Evolutionary conservation across 2,113 vertebrate species (phyloP).

Genomic region (Rafetus swinhoei): DNA sequence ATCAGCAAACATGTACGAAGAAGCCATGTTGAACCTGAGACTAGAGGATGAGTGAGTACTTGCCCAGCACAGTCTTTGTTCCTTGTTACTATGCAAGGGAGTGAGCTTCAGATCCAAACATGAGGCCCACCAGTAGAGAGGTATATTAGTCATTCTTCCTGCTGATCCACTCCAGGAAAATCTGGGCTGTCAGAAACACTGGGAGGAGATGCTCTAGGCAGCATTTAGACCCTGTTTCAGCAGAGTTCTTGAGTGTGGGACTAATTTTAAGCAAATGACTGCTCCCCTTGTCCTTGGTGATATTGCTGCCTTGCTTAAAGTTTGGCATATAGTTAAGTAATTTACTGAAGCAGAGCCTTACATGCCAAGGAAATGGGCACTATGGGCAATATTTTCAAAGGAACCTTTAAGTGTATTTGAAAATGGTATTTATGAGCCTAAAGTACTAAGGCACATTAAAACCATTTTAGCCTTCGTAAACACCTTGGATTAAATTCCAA

Average conservation of each 20-base stretch:
- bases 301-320: background rate
- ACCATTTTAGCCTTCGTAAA: background rate
- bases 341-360: background rate
- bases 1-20: background rate
- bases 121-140: background rate
- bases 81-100: background rate
- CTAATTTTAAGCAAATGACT: background rate
- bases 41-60: background rate
- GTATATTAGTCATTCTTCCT: background rate
- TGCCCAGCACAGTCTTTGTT: background rate
- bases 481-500: background rate
- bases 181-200: background rate
- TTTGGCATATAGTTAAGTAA: background rate
- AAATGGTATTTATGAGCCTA: background rate
- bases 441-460: background rate
- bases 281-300: background rate
- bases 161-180: rapidly evolving
- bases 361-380: background rate
- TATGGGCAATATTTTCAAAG: background rate
- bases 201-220: background rate
- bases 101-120: background rate
- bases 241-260: background rate
- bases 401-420: background rate
- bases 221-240: background rate
- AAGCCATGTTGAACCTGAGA: background rate